These are phyloP conservation scores for Epinephelus moara DNA, from an alignment of 2,113 vertebrate genomes.

Conservation along the genomic window DNA sequence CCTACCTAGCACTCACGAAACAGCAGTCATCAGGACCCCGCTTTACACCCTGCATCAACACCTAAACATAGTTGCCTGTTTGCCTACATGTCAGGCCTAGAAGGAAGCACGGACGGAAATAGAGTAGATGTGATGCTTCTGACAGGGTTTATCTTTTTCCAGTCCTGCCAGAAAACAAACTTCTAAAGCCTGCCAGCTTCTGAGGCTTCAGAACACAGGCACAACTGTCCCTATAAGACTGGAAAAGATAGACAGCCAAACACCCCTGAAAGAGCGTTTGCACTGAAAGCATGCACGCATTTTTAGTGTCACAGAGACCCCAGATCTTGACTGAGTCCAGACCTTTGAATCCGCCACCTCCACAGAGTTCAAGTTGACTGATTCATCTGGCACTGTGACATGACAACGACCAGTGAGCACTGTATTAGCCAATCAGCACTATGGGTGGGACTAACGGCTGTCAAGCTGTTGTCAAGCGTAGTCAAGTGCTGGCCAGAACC, in stretches of 20 bases:
- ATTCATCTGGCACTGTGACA: too few species aligned
- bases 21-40: conserved; percentile 38
- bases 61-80: conserved; percentile 50
- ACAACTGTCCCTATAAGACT: conserved; percentile 50
- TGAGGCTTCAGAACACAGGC: conserved; percentile 51
- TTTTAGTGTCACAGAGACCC: conserved; percentile 16
- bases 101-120: conserved; percentile 55
- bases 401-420: too few species aligned
- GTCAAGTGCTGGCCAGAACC: too few species aligned
- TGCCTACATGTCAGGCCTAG: conserved; percentile 37
- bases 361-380: too few species aligned
- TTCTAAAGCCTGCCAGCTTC: conserved; percentile 59
- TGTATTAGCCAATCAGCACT: too few species aligned
- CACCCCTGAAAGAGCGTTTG: conserved; percentile 13
- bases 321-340: too few species aligned
- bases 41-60: conserved; percentile 33
- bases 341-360: too few species aligned
- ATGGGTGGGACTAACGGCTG: too few species aligned
- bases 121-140: conserved; percentile 53
- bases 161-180: conserved; percentile 62
- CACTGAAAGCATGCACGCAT: conserved; percentile 9
- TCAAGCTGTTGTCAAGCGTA: too few species aligned
- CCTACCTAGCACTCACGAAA: conserved; percentile 31
- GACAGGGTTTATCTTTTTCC: conserved; percentile 62
- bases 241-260: conserved; percentile 27